Evolutionary conservation across 2,113 vertebrate species (phyloP), one percentile per base, ranked within the genome.

Genomic region (Eulemur macaco): DNA sequence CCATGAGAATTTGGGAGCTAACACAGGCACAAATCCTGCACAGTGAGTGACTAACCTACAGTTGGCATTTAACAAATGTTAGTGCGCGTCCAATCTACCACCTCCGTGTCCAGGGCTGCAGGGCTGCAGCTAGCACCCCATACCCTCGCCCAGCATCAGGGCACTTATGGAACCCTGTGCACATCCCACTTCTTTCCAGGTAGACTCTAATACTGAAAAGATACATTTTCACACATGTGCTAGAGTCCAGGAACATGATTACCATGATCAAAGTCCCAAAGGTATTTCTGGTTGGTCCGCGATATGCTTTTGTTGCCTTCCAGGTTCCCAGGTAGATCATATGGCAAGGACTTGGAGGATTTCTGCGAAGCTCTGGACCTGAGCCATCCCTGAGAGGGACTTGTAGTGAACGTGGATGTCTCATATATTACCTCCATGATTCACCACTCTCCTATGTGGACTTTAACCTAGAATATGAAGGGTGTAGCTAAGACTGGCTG

Each of bases 221-320:
- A 42, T 52, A n/a, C 21, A 1, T 87, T 71, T 89, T 74, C 39
- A 69, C 42, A 56, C 7, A 58, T 15, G 12, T 21, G 25, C n/a
- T 58, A 45, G 78, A 77, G 45, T 23, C 11, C 13, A 69, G 89
- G 56, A 50, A 60, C 3, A 54, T 27, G 6, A 64, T 97, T 95
- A 97, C 93, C 93, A 1, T 21, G 2, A 77, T 2, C 0, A 69
- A 96, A 90, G 11, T 74, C 7, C 97, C 97, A 97, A 47, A 73
- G 6, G 71, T 76, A 88, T 73, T 76, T 64, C 6, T 83, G 86
- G 1, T 8, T 9, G 10, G 0, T 4, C 68, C 5, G 0, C 8
- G 14, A 7, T 0, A 0, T 4, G 50, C 0, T 6, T 58, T 2
- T 42, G 7, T 4, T 64, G 12, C 0, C 0, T 15, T 11, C 21